Percentiles rank a stretch among this genome's conserved stretches.
These are phyloP conservation scores for Sinocyclocheilus anshuiensis DNA, from an alignment of 2,113 vertebrate species.

Conservation along the genomic window DNA sequence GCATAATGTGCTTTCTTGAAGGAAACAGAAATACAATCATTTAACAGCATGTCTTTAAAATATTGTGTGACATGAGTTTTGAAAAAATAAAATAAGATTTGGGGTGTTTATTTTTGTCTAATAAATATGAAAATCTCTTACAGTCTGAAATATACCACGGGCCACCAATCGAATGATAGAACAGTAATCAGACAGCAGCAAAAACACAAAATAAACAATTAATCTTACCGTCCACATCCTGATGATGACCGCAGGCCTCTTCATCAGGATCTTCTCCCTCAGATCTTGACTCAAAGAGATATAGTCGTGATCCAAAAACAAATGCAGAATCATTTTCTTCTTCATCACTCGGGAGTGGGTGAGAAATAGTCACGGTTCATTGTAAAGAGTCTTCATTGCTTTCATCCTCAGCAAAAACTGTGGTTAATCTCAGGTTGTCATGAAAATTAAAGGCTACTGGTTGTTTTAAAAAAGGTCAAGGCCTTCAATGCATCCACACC, in stretches of 20 bases:
- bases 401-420: conserved; percentile 1
- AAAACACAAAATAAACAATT: not conserved
- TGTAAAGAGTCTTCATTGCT: not conserved
- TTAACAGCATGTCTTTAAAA: no score
- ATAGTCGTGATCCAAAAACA: not conserved
- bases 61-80: no score
- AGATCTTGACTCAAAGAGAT: no score
- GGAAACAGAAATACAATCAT: no score
- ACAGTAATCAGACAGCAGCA: not conserved
- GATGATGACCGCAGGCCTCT: no score
- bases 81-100: no score
- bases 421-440: not conserved
- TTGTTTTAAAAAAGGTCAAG: not conserved
- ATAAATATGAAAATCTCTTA: not conserved
- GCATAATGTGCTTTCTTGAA: no score
- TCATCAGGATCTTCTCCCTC: not conserved
- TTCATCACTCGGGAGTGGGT: not conserved
- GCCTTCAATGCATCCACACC: not conserved
- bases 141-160: not conserved
- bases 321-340: not conserved
- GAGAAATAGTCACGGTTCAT: not conserved
- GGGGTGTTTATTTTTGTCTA: no score
- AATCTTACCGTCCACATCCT: not conserved
- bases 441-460: not conserved
- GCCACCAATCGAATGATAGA: not conserved